Percentiles rank a stretch among this genome's conserved stretches.
phyloP scores from a whole-genome alignment of 2,888 invertebrate species.

The Erebia aethiops region DNA sequence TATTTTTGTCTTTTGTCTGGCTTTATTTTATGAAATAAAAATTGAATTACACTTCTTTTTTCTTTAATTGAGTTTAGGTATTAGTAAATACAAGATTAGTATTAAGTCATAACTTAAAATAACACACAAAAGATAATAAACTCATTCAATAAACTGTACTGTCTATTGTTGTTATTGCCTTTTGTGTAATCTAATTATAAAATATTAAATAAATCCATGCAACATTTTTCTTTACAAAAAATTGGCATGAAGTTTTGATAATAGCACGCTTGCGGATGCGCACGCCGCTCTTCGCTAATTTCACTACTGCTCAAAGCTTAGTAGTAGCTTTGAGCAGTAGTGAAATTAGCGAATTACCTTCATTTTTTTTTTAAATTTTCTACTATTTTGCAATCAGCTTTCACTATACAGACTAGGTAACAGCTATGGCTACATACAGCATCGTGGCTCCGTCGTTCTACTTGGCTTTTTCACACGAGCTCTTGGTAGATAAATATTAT shows the following conservation, averaged over 20 bases:
- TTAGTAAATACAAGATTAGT: background rate
- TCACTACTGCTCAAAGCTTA: too few species aligned
- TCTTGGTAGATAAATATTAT: too few species aligned
- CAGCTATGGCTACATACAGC: too few species aligned
- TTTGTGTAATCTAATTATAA: background rate
- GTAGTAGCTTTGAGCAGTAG: too few species aligned
- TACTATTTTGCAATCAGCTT: too few species aligned
- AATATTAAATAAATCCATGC: background rate
- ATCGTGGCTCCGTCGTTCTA: too few species aligned
- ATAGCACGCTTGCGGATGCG: too few species aligned
- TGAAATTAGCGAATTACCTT: too few species aligned
- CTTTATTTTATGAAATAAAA: background rate
- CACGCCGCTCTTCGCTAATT: too few species aligned
- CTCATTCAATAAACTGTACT: conserved; percentile 5
- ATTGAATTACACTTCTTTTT: background rate
- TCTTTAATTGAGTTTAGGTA: background rate
- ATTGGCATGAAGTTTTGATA: background rate
- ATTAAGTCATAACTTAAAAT: background rate
- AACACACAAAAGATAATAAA: background rate
- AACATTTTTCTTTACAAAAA: background rate
- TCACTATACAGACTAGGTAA: too few species aligned
- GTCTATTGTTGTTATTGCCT: conserved; percentile 10
- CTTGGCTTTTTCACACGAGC: too few species aligned
- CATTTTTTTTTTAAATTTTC: too few species aligned
- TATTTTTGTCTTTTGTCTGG: background rate